Percentiles rank a stretch among this genome's conserved stretches.
Conservation (phyloP, 1,140 invertebrate genomes). For the Drosophila paulistorum region DNA sequence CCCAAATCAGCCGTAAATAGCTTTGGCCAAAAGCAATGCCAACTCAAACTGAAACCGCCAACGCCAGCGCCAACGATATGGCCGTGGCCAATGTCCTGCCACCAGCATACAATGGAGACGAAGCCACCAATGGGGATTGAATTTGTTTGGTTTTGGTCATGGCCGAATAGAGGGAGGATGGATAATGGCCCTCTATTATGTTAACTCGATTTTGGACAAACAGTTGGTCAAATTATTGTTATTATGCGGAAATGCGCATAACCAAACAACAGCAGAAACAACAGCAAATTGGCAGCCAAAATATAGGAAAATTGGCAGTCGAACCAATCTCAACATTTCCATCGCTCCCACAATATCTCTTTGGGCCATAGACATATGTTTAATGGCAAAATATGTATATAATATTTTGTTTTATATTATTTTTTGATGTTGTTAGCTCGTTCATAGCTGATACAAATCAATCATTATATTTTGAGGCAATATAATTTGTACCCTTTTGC, state of each 20-base stretch:
- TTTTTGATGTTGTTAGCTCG: constrained; percentile 44
- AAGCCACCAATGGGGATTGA: constrained; percentile 32
- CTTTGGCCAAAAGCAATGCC: constrained; percentile 13
- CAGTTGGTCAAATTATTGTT: constrained; percentile 75
- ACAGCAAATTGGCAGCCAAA: constrained; percentile 62
- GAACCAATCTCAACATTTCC: constrained; percentile 26
- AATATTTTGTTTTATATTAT: constrained; percentile 5
- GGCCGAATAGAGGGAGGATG: constrained; percentile 10
- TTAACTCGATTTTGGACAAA: constrained; percentile 79
- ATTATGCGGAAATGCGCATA: constrained; percentile 71
- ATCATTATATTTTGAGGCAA: constrained; percentile 68
- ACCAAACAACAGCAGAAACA: constrained; percentile 30
- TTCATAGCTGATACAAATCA: constrained; percentile 76
- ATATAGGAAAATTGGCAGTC: constrained; percentile 59
- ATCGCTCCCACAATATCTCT: constrained; percentile 8
- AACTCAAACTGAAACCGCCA: constrained; percentile 16
- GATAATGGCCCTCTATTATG: constrained; percentile 62
- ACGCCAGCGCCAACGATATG: constrained; percentile 28
- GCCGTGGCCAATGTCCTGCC: constrained; percentile 45
- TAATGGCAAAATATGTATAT: constrained; percentile 49
- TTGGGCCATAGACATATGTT: constrained; percentile 31
- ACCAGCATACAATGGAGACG: constrained; percentile 53
- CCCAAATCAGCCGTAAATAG: constrained; percentile 3
- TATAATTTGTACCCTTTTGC: constrained; percentile 74
- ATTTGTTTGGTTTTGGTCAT: constrained; percentile 37